These are phyloP conservation scores for Epinephelus coioides DNA, from an alignment of 2,797 vertebrate species.

Conservation along the genomic window DNA sequence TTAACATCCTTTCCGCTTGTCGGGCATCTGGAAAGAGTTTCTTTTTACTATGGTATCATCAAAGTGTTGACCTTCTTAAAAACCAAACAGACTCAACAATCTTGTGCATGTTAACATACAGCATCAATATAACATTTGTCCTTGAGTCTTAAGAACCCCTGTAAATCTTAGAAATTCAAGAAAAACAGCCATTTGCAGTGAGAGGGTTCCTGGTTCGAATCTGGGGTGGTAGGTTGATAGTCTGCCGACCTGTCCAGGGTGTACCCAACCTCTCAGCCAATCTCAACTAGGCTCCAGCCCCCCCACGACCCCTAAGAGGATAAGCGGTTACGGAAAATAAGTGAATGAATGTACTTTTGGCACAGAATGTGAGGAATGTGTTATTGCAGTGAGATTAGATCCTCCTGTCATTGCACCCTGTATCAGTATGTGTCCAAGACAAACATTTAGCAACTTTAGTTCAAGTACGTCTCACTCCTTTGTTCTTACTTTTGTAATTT, in stretches of 20 bases:
- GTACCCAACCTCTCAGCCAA: too few species aligned
- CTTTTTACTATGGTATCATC: background rate
- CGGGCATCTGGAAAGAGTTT: constrained; percentile 67
- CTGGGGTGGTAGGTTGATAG: too few species aligned
- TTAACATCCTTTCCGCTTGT: constrained; percentile 34
- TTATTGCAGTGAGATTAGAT: constrained; percentile 9
- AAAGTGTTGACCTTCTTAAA: constrained; percentile 19
- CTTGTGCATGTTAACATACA: background rate
- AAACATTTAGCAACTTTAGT: background rate
- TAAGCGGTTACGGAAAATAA: too few species aligned
- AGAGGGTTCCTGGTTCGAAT: too few species aligned
- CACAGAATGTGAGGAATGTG: constrained; percentile 6
- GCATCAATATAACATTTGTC: background rate
- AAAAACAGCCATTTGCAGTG: background rate
- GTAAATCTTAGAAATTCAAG: background rate
- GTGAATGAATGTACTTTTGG: background rate
- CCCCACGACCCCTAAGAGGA: too few species aligned
- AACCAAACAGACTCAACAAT: background rate
- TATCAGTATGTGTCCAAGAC: constrained; percentile 4
- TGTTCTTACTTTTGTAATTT: constrained; percentile 10
- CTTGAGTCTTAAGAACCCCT: background rate
- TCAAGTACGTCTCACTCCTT: background rate
- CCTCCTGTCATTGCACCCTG: background rate
- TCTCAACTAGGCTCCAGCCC: too few species aligned
- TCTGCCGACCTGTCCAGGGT: too few species aligned